Evolutionary conservation across 2,797 vertebrate species (phyloP).

Genomic region (Muscicapa striata): DNA sequence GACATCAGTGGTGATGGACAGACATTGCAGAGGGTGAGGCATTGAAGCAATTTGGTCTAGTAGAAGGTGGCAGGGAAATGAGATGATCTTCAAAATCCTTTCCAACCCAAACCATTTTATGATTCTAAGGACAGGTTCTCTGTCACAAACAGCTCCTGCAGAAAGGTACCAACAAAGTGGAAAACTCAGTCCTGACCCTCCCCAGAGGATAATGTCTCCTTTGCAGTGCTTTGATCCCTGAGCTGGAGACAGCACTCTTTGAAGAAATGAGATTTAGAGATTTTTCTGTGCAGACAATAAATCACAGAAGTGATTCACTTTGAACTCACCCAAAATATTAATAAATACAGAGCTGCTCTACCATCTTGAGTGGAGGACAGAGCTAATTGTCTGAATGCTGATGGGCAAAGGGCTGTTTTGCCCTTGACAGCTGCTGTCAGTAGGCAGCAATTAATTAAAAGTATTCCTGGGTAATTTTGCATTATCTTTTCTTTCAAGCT

Average conservation of each 20-base stretch:
- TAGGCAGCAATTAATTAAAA: neutral
- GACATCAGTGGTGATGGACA: neutral
- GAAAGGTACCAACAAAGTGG: neutral
- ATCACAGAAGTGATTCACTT: neutral
- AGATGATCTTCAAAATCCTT: neutral
- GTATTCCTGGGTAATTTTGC: neutral
- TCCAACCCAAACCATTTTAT: neutral
- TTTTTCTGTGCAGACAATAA: neutral
- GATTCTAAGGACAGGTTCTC: neutral
- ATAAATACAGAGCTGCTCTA: neutral
- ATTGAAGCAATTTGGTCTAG: neutral
- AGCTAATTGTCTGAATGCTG: neutral
- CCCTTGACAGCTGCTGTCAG: neutral
- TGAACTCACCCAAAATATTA: neutral
- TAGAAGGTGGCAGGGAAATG: neutral
- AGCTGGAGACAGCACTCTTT: neutral
- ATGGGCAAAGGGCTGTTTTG: neutral
- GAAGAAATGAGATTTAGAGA: neutral
- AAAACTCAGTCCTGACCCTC: neutral
- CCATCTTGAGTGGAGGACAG: neutral
- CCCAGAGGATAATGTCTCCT: neutral
- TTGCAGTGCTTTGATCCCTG: neutral
- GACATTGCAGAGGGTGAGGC: neutral
- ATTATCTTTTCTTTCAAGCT: neutral
- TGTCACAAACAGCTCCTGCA: neutral